Conservation (phyloP, 2,888 invertebrate genomes). For the Drosophila parthenogenetica region DNA sequence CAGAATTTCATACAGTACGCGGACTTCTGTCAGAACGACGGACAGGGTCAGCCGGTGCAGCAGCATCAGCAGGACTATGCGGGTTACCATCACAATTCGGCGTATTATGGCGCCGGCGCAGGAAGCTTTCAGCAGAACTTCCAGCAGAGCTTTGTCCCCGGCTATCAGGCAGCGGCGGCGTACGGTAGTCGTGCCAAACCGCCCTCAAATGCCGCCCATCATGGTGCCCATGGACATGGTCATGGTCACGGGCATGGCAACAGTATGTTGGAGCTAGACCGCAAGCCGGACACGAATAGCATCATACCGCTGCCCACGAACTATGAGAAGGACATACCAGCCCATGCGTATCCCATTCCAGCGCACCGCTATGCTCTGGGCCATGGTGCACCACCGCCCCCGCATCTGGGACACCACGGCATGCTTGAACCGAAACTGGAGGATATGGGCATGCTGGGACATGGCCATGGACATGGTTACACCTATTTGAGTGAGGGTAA, state of each 20-base stretch:
- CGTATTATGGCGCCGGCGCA: conserved; percentile 80
- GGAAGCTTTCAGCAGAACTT: conserved; percentile 84
- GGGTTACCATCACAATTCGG: conserved; percentile 80
- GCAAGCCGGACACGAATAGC: conserved; percentile 83
- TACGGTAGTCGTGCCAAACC: conserved; percentile 67
- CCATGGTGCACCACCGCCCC: conserved; percentile 65
- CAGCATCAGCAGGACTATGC: conserved; percentile 81
- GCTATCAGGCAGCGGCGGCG: conserved; percentile 81
- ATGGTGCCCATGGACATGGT: conserved; percentile 26
- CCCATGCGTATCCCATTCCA: conserved; percentile 85
- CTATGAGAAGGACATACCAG: conserved; percentile 85
- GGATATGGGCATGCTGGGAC: conserved; percentile 77
- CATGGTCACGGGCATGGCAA: conserved; percentile 57
- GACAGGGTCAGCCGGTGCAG: conserved; percentile 81
- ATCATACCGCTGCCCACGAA: conserved; percentile 84
- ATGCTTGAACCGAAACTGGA: conserved; percentile 82
- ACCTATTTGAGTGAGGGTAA: conserved; percentile 90
- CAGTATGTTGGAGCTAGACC: conserved; percentile 82
- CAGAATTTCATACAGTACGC: conserved; percentile 85
- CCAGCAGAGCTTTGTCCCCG: conserved; percentile 84
- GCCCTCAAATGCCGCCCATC: conserved; percentile 49
- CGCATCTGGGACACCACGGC: conserved; percentile 74
- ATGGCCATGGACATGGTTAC: conserved; percentile 82
- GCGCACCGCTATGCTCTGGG: conserved; percentile 82
- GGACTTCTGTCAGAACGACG: conserved; percentile 85